phyloP scores from a whole-genome alignment of 1,140 invertebrate species.

The Cherax quadricarinatus region DNA sequence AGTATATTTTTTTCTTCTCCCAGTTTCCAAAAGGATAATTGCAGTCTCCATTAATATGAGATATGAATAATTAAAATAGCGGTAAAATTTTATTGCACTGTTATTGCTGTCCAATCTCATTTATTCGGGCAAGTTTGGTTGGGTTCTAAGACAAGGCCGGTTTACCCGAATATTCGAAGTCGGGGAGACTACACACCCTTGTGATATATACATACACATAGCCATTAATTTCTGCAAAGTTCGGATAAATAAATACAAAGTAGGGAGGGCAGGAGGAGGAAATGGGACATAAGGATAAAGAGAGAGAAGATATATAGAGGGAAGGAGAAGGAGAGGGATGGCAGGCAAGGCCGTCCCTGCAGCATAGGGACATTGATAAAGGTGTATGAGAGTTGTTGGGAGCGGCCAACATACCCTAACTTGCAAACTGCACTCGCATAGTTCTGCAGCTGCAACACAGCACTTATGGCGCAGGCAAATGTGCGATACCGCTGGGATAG shows the following conservation, averaged over 20 bases:
- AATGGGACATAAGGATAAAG: conserved; percentile 26
- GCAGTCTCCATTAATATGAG: conserved; percentile 65
- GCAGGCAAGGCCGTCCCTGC: conserved; percentile 34
- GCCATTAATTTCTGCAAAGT: conserved; percentile 35
- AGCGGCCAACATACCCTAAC: conserved; percentile 63
- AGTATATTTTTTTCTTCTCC: conserved; percentile 54
- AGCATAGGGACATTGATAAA: conserved; percentile 65
- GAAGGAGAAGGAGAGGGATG: conserved; percentile 46
- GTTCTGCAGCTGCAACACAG: conserved; percentile 62
- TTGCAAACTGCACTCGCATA: conserved; percentile 67
- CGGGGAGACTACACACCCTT: conserved; percentile 11
- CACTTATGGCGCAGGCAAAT: conserved; percentile 65
- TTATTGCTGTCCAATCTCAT: conserved; percentile 60
- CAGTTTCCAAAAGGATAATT: conserved; percentile 66
- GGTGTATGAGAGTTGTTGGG: conserved; percentile 64
- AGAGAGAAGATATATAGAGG: conserved; percentile 28
- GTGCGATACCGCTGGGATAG: conserved; percentile 68
- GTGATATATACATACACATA: conserved; percentile 30
- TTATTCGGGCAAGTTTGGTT: conserved; percentile 24
- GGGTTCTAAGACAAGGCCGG: conserved; percentile 28
- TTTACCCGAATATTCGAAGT: conserved; percentile 21
- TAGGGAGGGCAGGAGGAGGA: conserved; percentile 22
- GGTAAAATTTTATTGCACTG: conserved; percentile 61
- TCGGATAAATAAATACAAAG: conserved; percentile 59
- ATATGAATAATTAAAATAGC: conserved; percentile 66